Evolutionary conservation across 2,113 vertebrate genomes (phyloP), one percentile per base, ranked within the genome.

Genomic region (Notechis scutatus): DNA sequence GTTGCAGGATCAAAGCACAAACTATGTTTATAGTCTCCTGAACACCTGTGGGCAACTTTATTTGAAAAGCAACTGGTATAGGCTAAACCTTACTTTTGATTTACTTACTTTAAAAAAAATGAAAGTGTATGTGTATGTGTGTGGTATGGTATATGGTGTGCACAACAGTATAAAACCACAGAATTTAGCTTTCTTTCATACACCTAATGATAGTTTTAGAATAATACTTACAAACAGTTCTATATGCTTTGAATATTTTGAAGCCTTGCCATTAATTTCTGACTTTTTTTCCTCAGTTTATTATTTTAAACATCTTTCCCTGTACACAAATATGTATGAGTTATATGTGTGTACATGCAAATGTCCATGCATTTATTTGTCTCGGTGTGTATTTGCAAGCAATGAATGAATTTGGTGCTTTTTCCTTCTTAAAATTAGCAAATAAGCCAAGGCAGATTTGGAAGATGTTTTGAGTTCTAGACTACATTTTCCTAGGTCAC

Each of bases 381-480:
- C 29, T 47, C 4, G 7, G 26, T 87, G 23, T 87, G 45, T 47
- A 1, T 87, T 14, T 87, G 47, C 21, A 50, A 81, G 18, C 34
- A 39, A 81, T 21, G 7, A 81, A 42, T 21, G 7, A 7, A 87
- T 52, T 91, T 8, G 85, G 7, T 57, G 26, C 3, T 81, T 87
- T 23, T 85, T 85, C 90, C 55, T 29, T 56, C 92, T 94, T 93
- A 26, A 97, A 96, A 97, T 95, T 97, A 97, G 95, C 98, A 98
- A 98, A 97, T 97, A 98, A 97, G 97, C 97, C 96, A 98, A 97
- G 95, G 96, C 95, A 96, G 92, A 95, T 96, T 92, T 96, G 94
- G 95, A 97, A 97, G 96, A 95, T 96, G 95, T 96, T 86, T 26
- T 24, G 74, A 90, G n/a, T 15, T 42, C 56, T 5, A 90, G 15